Evolutionary conservation across 92 coral and sea anemone species (phyloP), one percentile per base, ranked within the genome.

Genomic region (Anthopleura xanthogrammica): DNA sequence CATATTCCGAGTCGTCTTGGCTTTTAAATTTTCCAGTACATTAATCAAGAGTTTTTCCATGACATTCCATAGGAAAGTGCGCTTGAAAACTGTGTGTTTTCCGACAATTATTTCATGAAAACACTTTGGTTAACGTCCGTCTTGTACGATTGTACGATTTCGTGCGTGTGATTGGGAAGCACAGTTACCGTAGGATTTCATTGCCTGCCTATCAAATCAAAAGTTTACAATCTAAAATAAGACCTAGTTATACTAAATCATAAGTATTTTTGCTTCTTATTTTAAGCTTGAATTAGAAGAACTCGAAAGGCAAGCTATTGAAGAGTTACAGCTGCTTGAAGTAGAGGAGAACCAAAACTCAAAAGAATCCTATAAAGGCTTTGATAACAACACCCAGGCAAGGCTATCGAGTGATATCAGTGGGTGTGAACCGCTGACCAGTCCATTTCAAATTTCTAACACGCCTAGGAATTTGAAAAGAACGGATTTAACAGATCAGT

Each of bases 221-320:
- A 50, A 6, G 1, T 50, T 50, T 50, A 50, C 7, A 50, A 50
- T 50, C 57, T 29, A 29, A 29, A 29, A 29, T 29, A 29, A 29
- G 36, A 14, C 57, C 16, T 54, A 1, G 10, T 77, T 14, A 24
- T 13, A 19, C 23, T 77, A 6, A 29, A 4, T 77, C 36, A 20
- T 29, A 39, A 29, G 36, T 29, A 29, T 29, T 29, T 29, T 29
- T 29, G 36, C 9, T 36, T 68, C 16, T 23, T 60, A 16, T 57
- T 78, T 41, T 64, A 17, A 71, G 77, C 60, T 48, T 43, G 80
- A 83, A 56, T 12, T 83, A 24, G 73, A 83, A 60, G 86, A 83
- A 41, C 80, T 83, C 3, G 86, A 83, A 58, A 55, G 73, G 24
- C 86, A 83, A 40, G 86, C 80, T 36, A 20, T 83, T 14, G 80